Conservation (phyloP, 2,113 vertebrate species). For the Megaptera novaeangliae region DNA sequence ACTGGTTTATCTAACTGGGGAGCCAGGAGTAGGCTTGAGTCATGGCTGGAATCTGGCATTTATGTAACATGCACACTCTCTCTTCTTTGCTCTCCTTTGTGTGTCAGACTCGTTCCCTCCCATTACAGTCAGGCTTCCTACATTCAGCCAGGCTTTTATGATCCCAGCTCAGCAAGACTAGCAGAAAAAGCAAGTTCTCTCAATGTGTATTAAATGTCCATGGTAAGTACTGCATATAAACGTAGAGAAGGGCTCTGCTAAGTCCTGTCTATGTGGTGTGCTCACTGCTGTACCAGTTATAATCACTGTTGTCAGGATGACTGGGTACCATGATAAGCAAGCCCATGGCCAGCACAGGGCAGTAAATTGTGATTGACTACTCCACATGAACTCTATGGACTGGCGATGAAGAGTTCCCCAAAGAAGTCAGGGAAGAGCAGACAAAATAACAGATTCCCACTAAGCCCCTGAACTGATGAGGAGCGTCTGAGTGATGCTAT, state of each 20-base stretch:
- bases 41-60: background rate
- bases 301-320: background rate
- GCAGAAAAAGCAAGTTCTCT: background rate
- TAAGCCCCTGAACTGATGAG: background rate
- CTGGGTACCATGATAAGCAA: background rate
- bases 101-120: background rate
- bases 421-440: background rate
- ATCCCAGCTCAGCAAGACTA: background rate
- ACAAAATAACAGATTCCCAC: background rate
- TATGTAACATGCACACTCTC: background rate
- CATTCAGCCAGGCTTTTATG: background rate
- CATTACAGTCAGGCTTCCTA: background rate
- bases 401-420: background rate
- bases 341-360: background rate
- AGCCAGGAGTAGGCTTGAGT: background rate
- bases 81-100: background rate
- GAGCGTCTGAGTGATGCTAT: background rate
- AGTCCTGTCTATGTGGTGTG: background rate
- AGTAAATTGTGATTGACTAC: background rate
- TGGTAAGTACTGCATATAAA: too few species aligned
- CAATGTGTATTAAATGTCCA: background rate
- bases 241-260: background rate
- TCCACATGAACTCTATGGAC: background rate
- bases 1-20: too few species aligned
- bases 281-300: background rate